Percentiles rank a stretch among this genome's conserved stretches.
These are phyloP conservation scores for Notospermus geniculatus DNA, from an alignment of 1,140 invertebrate genomes.

Conservation along the genomic window DNA sequence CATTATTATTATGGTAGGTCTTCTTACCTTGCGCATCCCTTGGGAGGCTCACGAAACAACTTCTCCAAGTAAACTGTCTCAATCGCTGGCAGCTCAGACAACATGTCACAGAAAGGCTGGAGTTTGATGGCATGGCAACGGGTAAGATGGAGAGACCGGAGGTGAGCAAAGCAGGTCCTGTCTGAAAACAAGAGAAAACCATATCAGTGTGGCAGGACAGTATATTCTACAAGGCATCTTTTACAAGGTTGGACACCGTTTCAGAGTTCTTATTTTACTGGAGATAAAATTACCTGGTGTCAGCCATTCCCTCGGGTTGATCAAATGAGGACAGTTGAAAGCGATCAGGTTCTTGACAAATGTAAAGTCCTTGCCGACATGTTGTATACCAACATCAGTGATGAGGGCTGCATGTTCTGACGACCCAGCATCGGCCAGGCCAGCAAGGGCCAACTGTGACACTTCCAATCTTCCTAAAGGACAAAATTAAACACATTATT, in stretches of 20 bases:
- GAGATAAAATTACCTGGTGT: constrained; percentile 25
- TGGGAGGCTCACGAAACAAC: constrained; percentile 48
- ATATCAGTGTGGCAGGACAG: not conserved
- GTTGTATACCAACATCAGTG: constrained; percentile 45
- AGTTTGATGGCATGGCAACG: constrained; percentile 39
- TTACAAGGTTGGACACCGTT: not conserved
- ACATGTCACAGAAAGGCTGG: constrained; percentile 33
- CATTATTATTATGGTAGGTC: too few species aligned
- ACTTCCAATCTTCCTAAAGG: constrained; percentile 36
- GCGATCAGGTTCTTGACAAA: constrained; percentile 30
- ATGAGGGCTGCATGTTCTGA: constrained; percentile 41
- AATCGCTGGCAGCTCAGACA: constrained; percentile 29
- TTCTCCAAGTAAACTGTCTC: constrained; percentile 37
- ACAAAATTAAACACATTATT: not conserved
- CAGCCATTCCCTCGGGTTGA: constrained; percentile 34
- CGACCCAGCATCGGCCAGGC: constrained; percentile 32
- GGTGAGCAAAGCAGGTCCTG: constrained; percentile 23
- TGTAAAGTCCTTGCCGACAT: constrained; percentile 35
- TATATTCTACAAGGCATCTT: too few species aligned
- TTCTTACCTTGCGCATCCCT: constrained; percentile 46
- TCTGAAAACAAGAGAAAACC: constrained; percentile 18
- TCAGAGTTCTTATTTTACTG: not conserved
- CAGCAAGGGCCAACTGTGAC: constrained; percentile 29
- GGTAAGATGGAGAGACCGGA: constrained; percentile 28
- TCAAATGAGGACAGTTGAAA: constrained; percentile 44